Evolutionary conservation across 2,888 invertebrate genomes (phyloP), one percentile per base, ranked within the genome.

Genomic region (Mesopsocus fuscifrons): DNA sequence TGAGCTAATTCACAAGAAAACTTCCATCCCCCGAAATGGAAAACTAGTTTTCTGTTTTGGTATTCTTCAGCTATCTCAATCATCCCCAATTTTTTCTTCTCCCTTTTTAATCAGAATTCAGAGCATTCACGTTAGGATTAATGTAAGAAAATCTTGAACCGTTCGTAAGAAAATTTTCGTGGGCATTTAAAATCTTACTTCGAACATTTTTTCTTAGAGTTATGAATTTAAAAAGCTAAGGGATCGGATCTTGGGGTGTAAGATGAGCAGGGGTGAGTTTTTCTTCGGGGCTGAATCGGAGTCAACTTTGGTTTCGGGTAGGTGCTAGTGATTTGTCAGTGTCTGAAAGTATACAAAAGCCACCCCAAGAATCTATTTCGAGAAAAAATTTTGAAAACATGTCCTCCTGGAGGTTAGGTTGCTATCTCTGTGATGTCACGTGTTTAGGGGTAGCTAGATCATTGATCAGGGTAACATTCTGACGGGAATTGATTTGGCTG

Each of bases 31-130:
- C n/a, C 26, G 26, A 26, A 26, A 9, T 26, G 26, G 8, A 6
- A 26, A 26, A 26, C 26, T 9, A 26, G 26, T 26, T 26, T 26
- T 11, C 11, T 26, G 11, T 26, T 26, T 26, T 26, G 26, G 26
- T 26, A 26, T 26, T 26, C 26, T 6, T 26, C 26, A 26, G 26
- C 26, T 11, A 26, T 26, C 26, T 26, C 38, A 21, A 38, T 38
- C 38, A 38, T 38, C 38, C 38, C 38, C 38, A 18, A 20, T 18
- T 20, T 20, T 38, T 38, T 38, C 26, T 26, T 11, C n/a, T n/a
- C 21, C 38, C 38, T 18, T 38, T 38, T 38, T 38, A 38, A 38
- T 38, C 38, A 38, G 38, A 38, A 38, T 38, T 38, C 38, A 38
- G 38, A 38, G 21, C 38, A 38, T 38, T 38, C 38, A 38, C 21